Evolutionary conservation across 1,140 invertebrate genomes (phyloP).

Genomic region (Phymastichus coffea): DNA sequence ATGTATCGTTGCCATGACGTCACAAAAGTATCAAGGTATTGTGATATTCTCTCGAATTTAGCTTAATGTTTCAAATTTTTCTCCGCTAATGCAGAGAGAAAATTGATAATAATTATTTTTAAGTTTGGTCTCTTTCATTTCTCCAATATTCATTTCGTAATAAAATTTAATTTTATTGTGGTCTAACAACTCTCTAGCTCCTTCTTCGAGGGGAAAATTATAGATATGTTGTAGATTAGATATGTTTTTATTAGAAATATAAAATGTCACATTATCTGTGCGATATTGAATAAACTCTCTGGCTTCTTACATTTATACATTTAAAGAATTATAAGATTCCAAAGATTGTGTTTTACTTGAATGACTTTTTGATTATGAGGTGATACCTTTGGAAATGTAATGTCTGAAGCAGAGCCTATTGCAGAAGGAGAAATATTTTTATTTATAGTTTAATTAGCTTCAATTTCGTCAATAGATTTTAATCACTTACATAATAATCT

Average conservation of each 20-base stretch:
- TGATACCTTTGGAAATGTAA: conserved; percentile 30
- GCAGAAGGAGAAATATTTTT: neutral
- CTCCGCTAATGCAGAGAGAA: neutral
- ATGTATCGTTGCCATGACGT: too few relatives aligned
- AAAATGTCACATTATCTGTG: neutral
- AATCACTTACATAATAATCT: too few relatives aligned
- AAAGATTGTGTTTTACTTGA: neutral
- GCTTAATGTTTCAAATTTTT: neutral
- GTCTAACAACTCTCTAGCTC: neutral
- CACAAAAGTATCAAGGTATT: too few relatives aligned
- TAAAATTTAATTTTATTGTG: neutral
- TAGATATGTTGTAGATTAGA: neutral
- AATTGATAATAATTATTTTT: neutral
- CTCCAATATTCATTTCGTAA: neutral
- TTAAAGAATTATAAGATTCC: neutral
- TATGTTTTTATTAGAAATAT: neutral
- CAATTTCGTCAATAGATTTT: neutral
- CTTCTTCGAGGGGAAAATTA: neutral
- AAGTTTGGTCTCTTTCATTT: neutral
- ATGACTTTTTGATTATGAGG: neutral
- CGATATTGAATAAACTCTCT: too few relatives aligned
- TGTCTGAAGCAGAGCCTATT: neutral
- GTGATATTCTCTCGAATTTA: neutral
- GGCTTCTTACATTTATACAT: neutral
- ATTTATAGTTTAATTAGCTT: neutral